A percentile compares a stretch with the other conserved stretches of the same genome.
These are phyloP conservation scores for Solenodon paradoxus DNA, from an alignment of 2,113 vertebrate species.

Conservation along the genomic window DNA sequence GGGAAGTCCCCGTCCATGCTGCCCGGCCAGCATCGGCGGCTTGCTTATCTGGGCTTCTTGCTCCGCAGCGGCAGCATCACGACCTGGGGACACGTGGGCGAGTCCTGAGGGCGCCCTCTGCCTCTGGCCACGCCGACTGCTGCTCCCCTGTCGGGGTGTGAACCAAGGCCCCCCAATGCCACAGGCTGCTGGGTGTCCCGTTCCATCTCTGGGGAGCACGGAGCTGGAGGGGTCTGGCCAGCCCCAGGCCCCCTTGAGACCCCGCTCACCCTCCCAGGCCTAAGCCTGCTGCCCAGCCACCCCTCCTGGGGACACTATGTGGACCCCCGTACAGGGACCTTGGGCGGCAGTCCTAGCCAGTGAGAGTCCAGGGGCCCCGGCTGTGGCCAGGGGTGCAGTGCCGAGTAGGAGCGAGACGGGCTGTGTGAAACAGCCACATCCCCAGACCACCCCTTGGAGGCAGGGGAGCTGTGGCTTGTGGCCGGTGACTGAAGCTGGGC, in stretches of 20 bases:
- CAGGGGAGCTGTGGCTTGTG: neutral
- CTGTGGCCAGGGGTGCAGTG: too few species aligned
- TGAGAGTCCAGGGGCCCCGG: neutral
- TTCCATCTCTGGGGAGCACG: too few species aligned
- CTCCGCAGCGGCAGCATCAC: constrained; percentile 60
- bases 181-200: neutral
- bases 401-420: neutral
- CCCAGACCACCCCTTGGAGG: neutral
- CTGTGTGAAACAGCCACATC: too few species aligned
- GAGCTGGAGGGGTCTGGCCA: too few species aligned
- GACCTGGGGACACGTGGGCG: constrained; percentile 53
- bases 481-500: fast-evolving
- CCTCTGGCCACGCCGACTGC: neutral
- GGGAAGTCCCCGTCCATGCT: constrained; percentile 85
- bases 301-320: neutral
- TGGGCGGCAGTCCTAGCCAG: neutral
- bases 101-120: neutral
- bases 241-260: too few species aligned
- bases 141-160: too few species aligned
- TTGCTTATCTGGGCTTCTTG: constrained; percentile 76
- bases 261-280: too few species aligned
- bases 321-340: neutral
- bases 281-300: neutral
- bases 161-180: neutral
- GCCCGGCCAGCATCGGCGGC: constrained; percentile 79